Conservation (phyloP, 2,888 invertebrate species). For the Gastrophysa polygoni region DNA sequence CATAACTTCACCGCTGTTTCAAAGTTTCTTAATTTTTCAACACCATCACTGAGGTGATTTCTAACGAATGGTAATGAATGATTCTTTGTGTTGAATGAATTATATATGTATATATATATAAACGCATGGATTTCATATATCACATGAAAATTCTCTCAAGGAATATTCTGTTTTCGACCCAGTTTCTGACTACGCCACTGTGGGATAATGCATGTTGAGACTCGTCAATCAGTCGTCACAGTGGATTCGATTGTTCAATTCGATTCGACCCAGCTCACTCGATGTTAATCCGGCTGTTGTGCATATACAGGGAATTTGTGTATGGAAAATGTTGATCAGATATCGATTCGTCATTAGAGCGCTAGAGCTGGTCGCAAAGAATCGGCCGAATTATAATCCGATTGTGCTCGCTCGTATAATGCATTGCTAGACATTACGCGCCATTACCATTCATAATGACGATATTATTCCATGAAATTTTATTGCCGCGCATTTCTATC, state of each 20-base stretch:
- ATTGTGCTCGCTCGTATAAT: slow-evolving; percentile 47
- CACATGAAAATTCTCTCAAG: too few species aligned
- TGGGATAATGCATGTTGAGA: slow-evolving; percentile 47
- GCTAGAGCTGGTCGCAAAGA: slow-evolving; percentile 44
- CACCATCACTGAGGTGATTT: too few species aligned
- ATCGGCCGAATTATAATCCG: slow-evolving; percentile 49
- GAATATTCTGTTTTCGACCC: too few species aligned
- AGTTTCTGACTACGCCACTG: not conserved
- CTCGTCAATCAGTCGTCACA: slow-evolving; percentile 56
- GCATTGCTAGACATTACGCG: slow-evolving; percentile 48
- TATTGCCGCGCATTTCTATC: slow-evolving; percentile 27
- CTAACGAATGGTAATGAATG: too few species aligned
- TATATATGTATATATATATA: not conserved
- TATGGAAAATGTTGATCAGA: slow-evolving; percentile 49
- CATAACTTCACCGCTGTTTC: too few species aligned
- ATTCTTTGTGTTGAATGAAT: too few species aligned
- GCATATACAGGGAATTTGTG: not conserved
- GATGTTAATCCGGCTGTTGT: slow-evolving; percentile 10
- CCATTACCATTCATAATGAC: slow-evolving; percentile 49
- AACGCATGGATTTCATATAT: too few species aligned
- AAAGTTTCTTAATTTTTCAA: too few species aligned
- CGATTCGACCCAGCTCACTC: slow-evolving; percentile 32
- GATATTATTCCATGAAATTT: slow-evolving; percentile 48
- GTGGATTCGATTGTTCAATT: slow-evolving; percentile 29
- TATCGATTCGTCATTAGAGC: slow-evolving; percentile 50